Evolutionary conservation across 2,113 vertebrate species (phyloP).

Genomic region (Aegotheles bennettii): DNA sequence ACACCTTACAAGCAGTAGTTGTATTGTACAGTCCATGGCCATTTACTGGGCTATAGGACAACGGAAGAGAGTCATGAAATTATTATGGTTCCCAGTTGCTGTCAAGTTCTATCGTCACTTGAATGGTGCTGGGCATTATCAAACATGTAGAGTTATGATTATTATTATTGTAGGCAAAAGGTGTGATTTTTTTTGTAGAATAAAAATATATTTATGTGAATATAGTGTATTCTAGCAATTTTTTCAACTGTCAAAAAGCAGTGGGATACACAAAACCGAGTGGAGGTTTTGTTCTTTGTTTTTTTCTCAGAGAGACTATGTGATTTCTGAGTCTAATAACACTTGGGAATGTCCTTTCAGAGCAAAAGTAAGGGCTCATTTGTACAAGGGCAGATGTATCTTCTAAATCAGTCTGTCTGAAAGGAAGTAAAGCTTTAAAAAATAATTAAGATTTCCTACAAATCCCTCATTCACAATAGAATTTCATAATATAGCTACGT

Average conservation of each 20-base stretch:
- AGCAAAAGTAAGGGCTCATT: background rate
- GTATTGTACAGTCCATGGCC: background rate
- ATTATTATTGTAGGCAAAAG: background rate
- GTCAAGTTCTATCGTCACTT: background rate
- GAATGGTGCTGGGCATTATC: background rate
- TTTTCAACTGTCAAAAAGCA: background rate
- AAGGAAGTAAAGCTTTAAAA: constrained; percentile 46
- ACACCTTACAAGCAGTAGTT: background rate
- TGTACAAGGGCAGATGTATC: background rate
- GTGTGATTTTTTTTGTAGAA: background rate
- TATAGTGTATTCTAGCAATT: background rate
- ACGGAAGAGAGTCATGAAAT: background rate
- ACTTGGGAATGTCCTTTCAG: background rate
- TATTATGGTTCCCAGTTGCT: background rate
- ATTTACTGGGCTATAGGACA: background rate
- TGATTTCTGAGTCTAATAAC: background rate
- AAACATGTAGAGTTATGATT: background rate
- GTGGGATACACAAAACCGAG: background rate
- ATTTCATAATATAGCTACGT: background rate
- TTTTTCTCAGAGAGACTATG: background rate
- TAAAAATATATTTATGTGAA: background rate
- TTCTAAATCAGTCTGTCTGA: constrained; percentile 12
- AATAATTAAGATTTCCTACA: constrained; percentile 51
- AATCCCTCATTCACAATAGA: constrained; percentile 22
- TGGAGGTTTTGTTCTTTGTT: background rate